A percentile compares a stretch with the other conserved stretches of the same genome.
Evolutionary conservation across 2,797 vertebrate genomes (phyloP).

Genomic region (Cebuella pygmaea): DNA sequence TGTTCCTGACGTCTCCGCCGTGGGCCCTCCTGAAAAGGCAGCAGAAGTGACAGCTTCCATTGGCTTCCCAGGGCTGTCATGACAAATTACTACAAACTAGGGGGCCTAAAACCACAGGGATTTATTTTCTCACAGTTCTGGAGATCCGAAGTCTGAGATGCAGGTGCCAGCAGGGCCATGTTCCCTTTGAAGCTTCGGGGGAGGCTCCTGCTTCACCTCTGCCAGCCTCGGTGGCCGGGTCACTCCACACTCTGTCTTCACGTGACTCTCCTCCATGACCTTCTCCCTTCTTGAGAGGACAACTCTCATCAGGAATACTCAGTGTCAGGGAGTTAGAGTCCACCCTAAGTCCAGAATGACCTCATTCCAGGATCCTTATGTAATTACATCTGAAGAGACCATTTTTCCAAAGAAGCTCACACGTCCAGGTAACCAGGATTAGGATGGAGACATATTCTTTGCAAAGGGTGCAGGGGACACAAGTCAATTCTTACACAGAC

Average conservation of each 20-base stretch:
- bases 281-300: neutral
- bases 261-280: neutral
- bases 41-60: neutral
- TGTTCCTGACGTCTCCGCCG: neutral
- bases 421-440: too few relatives aligned
- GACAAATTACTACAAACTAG: neutral
- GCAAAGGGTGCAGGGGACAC: neutral
- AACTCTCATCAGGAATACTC: neutral
- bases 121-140: neutral
- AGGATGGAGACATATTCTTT: neutral
- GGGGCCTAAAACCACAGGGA: neutral
- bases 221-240: accelerated
- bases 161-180: neutral
- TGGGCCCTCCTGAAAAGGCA: neutral
- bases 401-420: neutral
- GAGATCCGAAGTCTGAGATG: too few relatives aligned
- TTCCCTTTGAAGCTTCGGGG: too few relatives aligned
- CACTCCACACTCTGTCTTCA: accelerated
- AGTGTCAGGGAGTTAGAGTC: too few relatives aligned
- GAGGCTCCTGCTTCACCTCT: too few relatives aligned
- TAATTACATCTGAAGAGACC: neutral
- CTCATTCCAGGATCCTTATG: neutral
- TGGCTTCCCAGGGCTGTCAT: neutral
- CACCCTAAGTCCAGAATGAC: neutral
- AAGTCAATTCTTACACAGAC: neutral